These are phyloP conservation scores for Lepidochrysops patricia DNA, from an alignment of 2,888 invertebrate species.

Conservation along the genomic window DNA sequence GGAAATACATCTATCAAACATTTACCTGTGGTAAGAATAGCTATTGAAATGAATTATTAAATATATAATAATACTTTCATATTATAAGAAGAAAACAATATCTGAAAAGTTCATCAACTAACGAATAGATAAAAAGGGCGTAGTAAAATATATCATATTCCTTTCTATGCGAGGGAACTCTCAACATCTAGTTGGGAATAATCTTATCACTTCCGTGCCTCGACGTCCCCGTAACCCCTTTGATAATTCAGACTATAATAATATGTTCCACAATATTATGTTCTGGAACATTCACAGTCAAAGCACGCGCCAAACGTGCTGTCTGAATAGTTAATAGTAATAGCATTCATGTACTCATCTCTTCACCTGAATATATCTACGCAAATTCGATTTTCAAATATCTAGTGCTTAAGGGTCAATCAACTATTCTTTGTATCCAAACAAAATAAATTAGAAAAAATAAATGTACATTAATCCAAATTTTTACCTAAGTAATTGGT, in stretches of 20 bases:
- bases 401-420: background rate
- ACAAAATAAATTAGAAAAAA: too few relatives aligned
- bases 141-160: too few relatives aligned
- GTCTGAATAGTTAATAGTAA: conserved; percentile 12
- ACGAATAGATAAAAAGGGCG: too few relatives aligned
- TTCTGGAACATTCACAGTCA: background rate
- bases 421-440: too few relatives aligned
- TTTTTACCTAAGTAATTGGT: too few relatives aligned
- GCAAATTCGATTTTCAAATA: background rate
- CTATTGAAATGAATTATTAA: too few relatives aligned
- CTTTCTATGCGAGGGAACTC: background rate
- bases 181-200: background rate
- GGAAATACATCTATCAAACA: too few relatives aligned
- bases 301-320: conserved; percentile 7
- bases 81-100: too few relatives aligned
- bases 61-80: too few relatives aligned
- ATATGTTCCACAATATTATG: conserved; percentile 7
- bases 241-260: conserved; percentile 6
- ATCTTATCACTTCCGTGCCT: background rate
- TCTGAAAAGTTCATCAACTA: too few relatives aligned
- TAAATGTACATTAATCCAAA: too few relatives aligned
- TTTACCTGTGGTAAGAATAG: too few relatives aligned
- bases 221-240: background rate
- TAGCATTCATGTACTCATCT: conserved; percentile 11
- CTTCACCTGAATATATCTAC: conserved; percentile 8